Percentiles rank a stretch among this genome's conserved stretches.
Conservation (phyloP, 2,888 invertebrate genomes). For the Ennomos quercinarius region DNA sequence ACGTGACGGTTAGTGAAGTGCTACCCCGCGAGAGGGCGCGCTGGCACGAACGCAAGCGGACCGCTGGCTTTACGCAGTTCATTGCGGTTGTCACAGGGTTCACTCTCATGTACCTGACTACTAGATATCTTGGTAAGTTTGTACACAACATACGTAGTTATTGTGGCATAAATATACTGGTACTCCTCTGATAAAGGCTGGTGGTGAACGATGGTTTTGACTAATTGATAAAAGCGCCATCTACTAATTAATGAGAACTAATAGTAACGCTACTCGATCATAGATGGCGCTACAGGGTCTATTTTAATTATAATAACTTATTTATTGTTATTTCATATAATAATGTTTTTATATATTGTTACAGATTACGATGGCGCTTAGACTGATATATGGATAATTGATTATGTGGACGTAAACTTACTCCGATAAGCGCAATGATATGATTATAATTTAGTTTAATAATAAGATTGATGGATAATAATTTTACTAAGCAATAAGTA, state of each 20-base stretch:
- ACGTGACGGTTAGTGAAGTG: conserved; percentile 92
- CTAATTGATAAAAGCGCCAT: too few species aligned
- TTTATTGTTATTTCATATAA: neutral
- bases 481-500: too few species aligned
- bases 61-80: conserved; percentile 88
- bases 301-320: too few species aligned
- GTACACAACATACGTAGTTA: too few species aligned
- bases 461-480: too few species aligned
- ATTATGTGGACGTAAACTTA: too few species aligned
- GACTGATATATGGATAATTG: conserved; percentile 4
- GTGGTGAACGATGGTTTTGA: too few species aligned
- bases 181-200: too few species aligned
- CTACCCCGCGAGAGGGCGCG: conserved; percentile 90
- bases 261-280: conserved; percentile 14
- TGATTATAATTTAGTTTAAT: too few species aligned
- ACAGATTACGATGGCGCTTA: conserved; percentile 65
- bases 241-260: neutral
- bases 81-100: conserved; percentile 86
- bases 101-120: conserved; percentile 86
- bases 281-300: conserved; percentile 9
- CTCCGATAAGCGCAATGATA: too few species aligned
- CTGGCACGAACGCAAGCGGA: conserved; percentile 87
- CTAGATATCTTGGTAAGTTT: conserved; percentile 84
- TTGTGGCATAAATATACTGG: too few species aligned
- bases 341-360: conserved; percentile 32